Percentiles rank a stretch among this genome's conserved stretches.
These are phyloP conservation scores for Macrosiphum euphorbiae DNA, from an alignment of 2,888 invertebrate species.

Conservation along the genomic window DNA sequence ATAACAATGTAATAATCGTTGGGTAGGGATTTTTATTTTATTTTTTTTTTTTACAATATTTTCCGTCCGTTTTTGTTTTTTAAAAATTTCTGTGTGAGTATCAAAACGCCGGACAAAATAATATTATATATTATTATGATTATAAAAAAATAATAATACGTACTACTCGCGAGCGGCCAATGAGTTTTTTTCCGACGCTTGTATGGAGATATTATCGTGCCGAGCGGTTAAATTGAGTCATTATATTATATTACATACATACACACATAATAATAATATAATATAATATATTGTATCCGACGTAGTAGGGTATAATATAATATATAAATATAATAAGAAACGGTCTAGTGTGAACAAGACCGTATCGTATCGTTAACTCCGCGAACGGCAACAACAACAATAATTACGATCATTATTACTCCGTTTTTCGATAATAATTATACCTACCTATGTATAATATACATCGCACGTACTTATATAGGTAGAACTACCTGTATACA, in stretches of 20 bases:
- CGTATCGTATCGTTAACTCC: constrained; percentile 53
- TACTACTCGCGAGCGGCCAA: neutral
- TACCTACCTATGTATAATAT: neutral
- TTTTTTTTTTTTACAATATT: constrained; percentile 11
- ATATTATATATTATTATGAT: neutral
- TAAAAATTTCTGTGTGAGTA: neutral
- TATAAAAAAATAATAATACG: constrained; percentile 5
- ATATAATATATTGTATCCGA: neutral
- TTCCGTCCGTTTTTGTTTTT: neutral
- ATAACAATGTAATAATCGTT: neutral
- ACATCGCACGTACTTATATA: neutral
- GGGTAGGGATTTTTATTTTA: neutral
- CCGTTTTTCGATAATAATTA: constrained; percentile 21
- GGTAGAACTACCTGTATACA: neutral
- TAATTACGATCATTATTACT: constrained; percentile 46
- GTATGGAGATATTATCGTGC: constrained; percentile 7
- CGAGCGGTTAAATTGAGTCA: constrained; percentile 54
- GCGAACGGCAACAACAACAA: constrained; percentile 19
- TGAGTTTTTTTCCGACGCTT: neutral
- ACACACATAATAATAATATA: neutral
- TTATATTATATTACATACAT: constrained; percentile 29
- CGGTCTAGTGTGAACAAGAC: constrained; percentile 53
- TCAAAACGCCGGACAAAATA: neutral
- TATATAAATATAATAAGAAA: neutral
- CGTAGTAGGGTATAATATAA: neutral